Conservation (phyloP, 2,113 vertebrate genomes). For the Plecotus auritus region DNA sequence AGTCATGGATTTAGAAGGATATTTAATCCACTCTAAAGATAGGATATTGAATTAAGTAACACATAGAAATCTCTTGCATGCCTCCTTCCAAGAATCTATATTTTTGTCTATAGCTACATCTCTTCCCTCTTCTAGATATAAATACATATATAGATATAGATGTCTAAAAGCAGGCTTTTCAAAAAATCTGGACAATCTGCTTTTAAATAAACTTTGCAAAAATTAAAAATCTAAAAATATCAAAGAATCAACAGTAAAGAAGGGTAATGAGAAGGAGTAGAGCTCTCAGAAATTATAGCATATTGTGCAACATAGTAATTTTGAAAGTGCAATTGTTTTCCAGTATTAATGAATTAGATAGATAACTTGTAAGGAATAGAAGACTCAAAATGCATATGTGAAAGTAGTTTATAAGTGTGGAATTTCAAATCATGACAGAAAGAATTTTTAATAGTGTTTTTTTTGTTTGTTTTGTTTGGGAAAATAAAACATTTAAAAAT, state of each 20-base stretch:
- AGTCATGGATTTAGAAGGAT: background rate
- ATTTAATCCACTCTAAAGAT: background rate
- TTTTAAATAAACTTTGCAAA: background rate
- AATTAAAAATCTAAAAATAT: background rate
- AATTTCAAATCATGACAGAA: background rate
- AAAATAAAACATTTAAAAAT: background rate
- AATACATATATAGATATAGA: background rate
- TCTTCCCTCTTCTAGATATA: background rate
- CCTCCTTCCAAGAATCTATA: background rate
- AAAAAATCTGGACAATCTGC: background rate
- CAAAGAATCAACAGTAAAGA: background rate
- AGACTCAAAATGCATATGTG: background rate
- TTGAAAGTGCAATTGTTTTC: background rate
- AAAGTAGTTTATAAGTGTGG: background rate
- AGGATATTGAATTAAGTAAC: background rate
- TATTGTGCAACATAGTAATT: background rate
- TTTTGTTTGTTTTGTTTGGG: background rate
- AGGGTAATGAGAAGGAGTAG: background rate
- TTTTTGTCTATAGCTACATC: background rate
- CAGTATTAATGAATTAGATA: background rate
- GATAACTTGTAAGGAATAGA: background rate
- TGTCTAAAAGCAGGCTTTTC: background rate
- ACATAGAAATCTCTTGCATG: background rate
- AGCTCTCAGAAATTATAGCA: background rate
- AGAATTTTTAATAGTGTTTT: background rate